These are phyloP conservation scores for Daktulosphaira vitifoliae DNA, from an alignment of 1,140 invertebrate species.

Conservation along the genomic window DNA sequence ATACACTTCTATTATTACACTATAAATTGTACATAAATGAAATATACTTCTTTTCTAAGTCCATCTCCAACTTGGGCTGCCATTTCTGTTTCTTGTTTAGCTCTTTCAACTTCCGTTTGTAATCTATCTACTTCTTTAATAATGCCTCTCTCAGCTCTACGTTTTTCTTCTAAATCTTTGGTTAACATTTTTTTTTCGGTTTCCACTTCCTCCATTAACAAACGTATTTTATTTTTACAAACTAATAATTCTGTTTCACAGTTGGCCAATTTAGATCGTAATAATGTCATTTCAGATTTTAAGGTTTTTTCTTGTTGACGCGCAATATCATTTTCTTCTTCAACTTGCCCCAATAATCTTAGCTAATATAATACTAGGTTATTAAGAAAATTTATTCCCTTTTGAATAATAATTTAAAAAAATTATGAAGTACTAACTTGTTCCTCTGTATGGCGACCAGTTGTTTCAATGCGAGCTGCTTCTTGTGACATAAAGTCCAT, in stretches of 20 bases:
- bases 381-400: neutral
- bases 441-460: slow-evolving; percentile 63
- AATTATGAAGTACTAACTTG: slow-evolving; percentile 53
- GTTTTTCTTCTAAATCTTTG: slow-evolving; percentile 52
- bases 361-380: slow-evolving; percentile 45
- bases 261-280: slow-evolving; percentile 73
- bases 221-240: slow-evolving; percentile 77
- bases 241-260: slow-evolving; percentile 79
- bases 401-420: neutral
- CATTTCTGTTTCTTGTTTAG: slow-evolving; percentile 67
- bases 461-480: slow-evolving; percentile 49
- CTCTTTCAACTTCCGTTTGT: slow-evolving; percentile 72
- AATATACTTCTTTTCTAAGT: slow-evolving; percentile 60
- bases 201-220: slow-evolving; percentile 54
- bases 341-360: slow-evolving; percentile 65
- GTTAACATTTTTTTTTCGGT: slow-evolving; percentile 49
- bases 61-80: slow-evolving; percentile 71
- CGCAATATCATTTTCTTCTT: slow-evolving; percentile 81
- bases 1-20: slow-evolving; percentile 14
- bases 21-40: neutral
- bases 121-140: slow-evolving; percentile 69
- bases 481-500: slow-evolving; percentile 74
- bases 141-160: slow-evolving; percentile 65
- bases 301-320: slow-evolving; percentile 77
- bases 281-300: slow-evolving; percentile 71